phyloP scores from a whole-genome alignment of 2,797 vertebrate genomes.

The Microctenopoma stevenorrisi region DNA sequence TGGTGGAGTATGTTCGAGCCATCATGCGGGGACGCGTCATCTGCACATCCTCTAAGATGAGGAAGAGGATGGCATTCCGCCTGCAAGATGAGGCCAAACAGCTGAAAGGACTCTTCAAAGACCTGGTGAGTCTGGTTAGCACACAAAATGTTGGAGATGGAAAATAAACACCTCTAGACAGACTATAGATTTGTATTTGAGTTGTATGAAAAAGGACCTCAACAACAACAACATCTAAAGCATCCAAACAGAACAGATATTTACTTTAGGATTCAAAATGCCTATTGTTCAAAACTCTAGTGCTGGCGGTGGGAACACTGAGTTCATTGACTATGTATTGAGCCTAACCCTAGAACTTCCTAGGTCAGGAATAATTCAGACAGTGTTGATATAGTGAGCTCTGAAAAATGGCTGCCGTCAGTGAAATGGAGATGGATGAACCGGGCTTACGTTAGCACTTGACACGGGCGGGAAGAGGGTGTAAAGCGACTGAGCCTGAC shows the following conservation, averaged over 20 bases:
- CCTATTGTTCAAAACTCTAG: slow-evolving; percentile 56
- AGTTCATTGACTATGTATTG: slow-evolving; percentile 51
- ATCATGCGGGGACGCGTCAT: slow-evolving; percentile 89
- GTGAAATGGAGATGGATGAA: slow-evolving; percentile 79
- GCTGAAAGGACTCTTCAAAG: slow-evolving; percentile 90
- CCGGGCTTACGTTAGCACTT: slow-evolving; percentile 71
- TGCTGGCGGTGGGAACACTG: slow-evolving; percentile 31
- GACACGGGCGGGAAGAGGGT: slow-evolving; percentile 63
- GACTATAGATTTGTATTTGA: too few relatives aligned
- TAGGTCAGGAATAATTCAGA: slow-evolving; percentile 72
- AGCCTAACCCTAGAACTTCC: slow-evolving; percentile 66
- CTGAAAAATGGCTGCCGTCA: slow-evolving; percentile 76
- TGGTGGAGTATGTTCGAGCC: slow-evolving; percentile 90
- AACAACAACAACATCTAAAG: not conserved
- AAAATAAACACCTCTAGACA: too few relatives aligned
- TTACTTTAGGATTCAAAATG: slow-evolving; percentile 30
- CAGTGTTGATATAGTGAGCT: slow-evolving; percentile 73
- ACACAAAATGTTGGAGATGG: not conserved
- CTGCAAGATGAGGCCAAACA: slow-evolving; percentile 91
- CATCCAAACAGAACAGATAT: not conserved
- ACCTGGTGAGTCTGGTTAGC: slow-evolving; percentile 86
- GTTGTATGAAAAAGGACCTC: not conserved
- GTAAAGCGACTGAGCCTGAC: slow-evolving; percentile 69
- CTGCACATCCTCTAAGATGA: slow-evolving; percentile 90
- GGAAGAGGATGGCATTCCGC: slow-evolving; percentile 88